A percentile compares a stretch with the other conserved stretches of the same genome.
These are phyloP conservation scores for Ctenochaetus hawaiiensis DNA, from an alignment of 2,797 vertebrate genomes.

Conservation along the genomic window DNA sequence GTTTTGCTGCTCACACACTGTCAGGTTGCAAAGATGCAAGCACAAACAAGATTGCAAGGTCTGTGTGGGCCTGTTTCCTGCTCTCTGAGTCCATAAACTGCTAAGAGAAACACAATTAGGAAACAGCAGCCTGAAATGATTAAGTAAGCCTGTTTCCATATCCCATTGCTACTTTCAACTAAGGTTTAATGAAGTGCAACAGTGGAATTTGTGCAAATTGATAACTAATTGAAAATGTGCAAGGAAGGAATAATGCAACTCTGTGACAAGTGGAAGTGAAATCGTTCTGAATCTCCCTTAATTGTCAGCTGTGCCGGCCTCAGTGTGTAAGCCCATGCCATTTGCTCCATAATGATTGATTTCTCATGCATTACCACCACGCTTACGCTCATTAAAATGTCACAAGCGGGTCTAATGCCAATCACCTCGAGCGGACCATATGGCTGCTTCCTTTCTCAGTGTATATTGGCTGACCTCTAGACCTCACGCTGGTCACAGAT, in stretches of 20 bases:
- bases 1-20: constrained; percentile 12
- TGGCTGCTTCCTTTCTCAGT: constrained; percentile 48
- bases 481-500: constrained; percentile 45
- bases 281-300: constrained; percentile 1
- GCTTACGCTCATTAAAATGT: constrained; percentile 36
- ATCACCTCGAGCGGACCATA: constrained; percentile 51
- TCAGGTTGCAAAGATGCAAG: constrained; percentile 16
- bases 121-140: constrained; percentile 35
- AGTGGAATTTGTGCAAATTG: neutral
- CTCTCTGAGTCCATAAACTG: constrained; percentile 36
- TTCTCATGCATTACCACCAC: constrained; percentile 22
- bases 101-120: constrained; percentile 41
- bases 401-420: constrained; percentile 38
- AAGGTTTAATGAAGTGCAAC: constrained; percentile 10
- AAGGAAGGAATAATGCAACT: neutral
- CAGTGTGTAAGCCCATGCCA: constrained; percentile 1
- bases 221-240: neutral
- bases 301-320: constrained; percentile 13
- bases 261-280: constrained; percentile 2
- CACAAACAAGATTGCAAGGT: constrained; percentile 21
- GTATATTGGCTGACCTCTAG: constrained; percentile 55
- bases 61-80: constrained; percentile 17
- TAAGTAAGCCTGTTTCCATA: constrained; percentile 8
- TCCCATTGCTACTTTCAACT: neutral
- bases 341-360: constrained; percentile 45